Evolutionary conservation across 2,888 invertebrate species (phyloP).

Genomic region (Meliscaeva auricollis): DNA sequence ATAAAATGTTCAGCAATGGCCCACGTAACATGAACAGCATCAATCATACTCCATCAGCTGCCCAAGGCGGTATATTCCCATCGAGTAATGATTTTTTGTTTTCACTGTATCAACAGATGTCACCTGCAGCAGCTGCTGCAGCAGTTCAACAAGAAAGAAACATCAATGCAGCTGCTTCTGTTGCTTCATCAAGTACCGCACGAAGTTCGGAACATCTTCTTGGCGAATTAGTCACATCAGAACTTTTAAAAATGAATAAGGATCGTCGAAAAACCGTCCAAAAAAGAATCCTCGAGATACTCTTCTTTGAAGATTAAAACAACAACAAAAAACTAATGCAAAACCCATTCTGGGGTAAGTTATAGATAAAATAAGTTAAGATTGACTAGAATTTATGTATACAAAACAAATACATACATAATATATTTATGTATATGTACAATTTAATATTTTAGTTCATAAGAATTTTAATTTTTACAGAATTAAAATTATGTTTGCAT

Average conservation of each 20-base stretch:
- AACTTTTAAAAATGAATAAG: slow-evolving; percentile 83
- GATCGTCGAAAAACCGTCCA: slow-evolving; percentile 83
- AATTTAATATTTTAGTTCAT: no score
- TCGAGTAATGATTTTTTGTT: slow-evolving; percentile 82
- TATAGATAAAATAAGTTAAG: slow-evolving; percentile 1
- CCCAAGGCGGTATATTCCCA: slow-evolving; percentile 79
- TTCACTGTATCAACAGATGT: slow-evolving; percentile 82
- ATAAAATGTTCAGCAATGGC: slow-evolving; percentile 62
- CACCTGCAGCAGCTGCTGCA: slow-evolving; percentile 78
- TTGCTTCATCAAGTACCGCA: slow-evolving; percentile 73
- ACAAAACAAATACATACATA: no score
- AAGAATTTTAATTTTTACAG: no score
- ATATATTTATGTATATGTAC: no score
- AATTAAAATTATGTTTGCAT: no score
- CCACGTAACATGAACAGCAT: slow-evolving; percentile 59
- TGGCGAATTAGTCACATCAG: slow-evolving; percentile 83
- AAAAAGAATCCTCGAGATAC: slow-evolving; percentile 83
- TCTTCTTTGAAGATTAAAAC: slow-evolving; percentile 83
- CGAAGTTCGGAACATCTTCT: slow-evolving; percentile 83
- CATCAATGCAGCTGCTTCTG: slow-evolving; percentile 73
- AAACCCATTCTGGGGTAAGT: slow-evolving; percentile 43
- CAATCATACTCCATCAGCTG: slow-evolving; percentile 71
- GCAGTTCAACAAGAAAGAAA: slow-evolving; percentile 80
- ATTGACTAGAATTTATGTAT: neutral
- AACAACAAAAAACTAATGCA: no score